Evolutionary conservation across 2,888 invertebrate genomes (phyloP), one percentile per base, ranked within the genome.

Genomic region (Caenorhabditis japonica): DNA sequence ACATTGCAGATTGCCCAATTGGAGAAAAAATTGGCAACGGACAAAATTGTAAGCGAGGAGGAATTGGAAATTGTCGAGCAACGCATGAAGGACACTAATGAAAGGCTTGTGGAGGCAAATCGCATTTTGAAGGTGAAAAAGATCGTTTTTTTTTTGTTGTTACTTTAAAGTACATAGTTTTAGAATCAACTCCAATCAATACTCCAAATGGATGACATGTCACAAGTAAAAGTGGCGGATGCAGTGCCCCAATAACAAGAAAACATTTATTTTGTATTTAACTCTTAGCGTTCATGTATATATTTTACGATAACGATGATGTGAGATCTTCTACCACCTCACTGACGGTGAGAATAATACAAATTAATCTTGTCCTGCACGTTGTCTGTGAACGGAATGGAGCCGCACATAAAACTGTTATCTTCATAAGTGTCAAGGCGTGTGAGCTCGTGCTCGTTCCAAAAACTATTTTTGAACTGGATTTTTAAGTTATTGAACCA

Each of bases 151-250:
- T 30, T 44, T 49, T 46, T 34, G 23, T 46, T 39, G 25, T n/a
- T n/a, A n/a, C n/a, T n/a, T n/a, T n/a, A n/a, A n/a, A n/a, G n/a
- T n/a, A n/a, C n/a, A n/a, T n/a, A n/a, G 23, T 78, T 79, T 41
- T 61, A 83, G 82, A 82, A 81, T 68, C 85, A 85, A 61, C 74
- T 85, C 10, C 85, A 85, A 79, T 77, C 84, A 1, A 83, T 85
- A 25, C 72, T 85, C 7, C 85, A 85, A 75, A 82, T 85, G 82
- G 85, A 85, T 47, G 79, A 76, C 25, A 75, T 75, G 75, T 74
- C 70, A 0, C 68, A 76, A 49, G 60, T 73, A 2, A 66, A 66
- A 44, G 51, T 73, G 38, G 66, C 56, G 19, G 72, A 64, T 21
- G 43, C 62, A 7, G 58, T 49, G 5, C 15, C 55, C 8, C 58